Percentiles rank a stretch among this genome's conserved stretches.
Evolutionary conservation across 2,888 invertebrate species (phyloP).

Genomic region (Oscheius sp.): DNA sequence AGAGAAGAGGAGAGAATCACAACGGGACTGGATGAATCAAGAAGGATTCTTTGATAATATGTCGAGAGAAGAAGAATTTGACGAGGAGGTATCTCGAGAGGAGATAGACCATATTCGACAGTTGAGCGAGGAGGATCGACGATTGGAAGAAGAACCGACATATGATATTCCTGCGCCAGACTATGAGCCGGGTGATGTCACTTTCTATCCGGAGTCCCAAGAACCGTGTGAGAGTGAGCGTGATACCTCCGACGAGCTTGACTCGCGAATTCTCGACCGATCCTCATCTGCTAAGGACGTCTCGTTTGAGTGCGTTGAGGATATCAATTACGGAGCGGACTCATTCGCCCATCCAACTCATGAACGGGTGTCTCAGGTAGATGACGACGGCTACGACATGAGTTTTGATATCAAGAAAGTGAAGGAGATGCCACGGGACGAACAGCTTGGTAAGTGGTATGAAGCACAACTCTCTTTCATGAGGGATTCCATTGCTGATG

Average conservation of each 20-base stretch:
- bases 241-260: conserved; percentile 9
- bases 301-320: conserved; percentile 30
- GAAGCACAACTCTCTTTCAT: conserved; percentile 57
- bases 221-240: background rate
- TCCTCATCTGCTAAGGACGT: conserved; percentile 18
- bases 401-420: conserved; percentile 34
- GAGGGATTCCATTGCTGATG: conserved; percentile 53
- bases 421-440: conserved; percentile 27
- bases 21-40: background rate
- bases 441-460: conserved; percentile 43
- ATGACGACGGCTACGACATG: background rate
- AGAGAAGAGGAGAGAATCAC: conserved; percentile 4
- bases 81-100: conserved; percentile 40
- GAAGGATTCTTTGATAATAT: background rate
- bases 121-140: conserved; percentile 11
- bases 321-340: conserved; percentile 33
- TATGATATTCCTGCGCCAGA: conserved; percentile 13
- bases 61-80: background rate
- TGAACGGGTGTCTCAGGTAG: background rate
- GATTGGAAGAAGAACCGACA: background rate
- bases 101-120: conserved; percentile 62
- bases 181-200: conserved; percentile 2
- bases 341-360: conserved; percentile 24
- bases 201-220: conserved; percentile 8
- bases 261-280: conserved; percentile 24